These are phyloP conservation scores for Penaeus monodon DNA, from an alignment of 2,888 invertebrate genomes.

Conservation along the genomic window DNA sequence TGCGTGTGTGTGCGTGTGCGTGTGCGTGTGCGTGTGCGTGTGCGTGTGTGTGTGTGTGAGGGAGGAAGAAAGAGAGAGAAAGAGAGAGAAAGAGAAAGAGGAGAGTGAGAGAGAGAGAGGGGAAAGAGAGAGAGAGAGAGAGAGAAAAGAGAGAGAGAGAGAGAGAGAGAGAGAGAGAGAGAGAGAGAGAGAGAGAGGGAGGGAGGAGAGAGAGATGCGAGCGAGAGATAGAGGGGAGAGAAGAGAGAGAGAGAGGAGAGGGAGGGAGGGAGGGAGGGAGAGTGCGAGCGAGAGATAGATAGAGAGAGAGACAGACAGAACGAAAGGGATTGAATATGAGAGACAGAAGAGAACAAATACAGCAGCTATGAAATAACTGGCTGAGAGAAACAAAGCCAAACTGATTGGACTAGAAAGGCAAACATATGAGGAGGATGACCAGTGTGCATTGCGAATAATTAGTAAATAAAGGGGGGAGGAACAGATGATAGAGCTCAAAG, in stretches of 20 bases:
- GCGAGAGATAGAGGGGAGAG: background rate
- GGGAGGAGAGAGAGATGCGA: background rate
- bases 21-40: no score
- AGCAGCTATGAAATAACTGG: slow-evolving; percentile 24
- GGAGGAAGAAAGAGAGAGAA: no score
- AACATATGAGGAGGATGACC: slow-evolving; percentile 45
- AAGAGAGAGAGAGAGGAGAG: background rate
- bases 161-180: background rate
- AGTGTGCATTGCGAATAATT: slow-evolving; percentile 58
- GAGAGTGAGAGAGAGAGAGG: no score
- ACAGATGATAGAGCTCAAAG: slow-evolving; percentile 6
- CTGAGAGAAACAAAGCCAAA: slow-evolving; percentile 37
- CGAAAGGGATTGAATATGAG: background rate
- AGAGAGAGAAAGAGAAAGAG: no score
- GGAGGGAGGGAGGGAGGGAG: background rate
- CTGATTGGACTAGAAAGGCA: slow-evolving; percentile 53
- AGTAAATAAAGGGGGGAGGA: slow-evolving; percentile 58
- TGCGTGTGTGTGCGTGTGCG: no score
- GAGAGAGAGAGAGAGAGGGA: background rate
- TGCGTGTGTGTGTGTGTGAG: no score
- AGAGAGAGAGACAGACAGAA: background rate
- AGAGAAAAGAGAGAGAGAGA: background rate
- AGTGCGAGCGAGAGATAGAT: background rate
- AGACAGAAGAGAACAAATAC: slow-evolving; percentile 20
- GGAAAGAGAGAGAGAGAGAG: background rate